A percentile compares a stretch with the other conserved stretches of the same genome.
Evolutionary conservation across 2,888 invertebrate species (phyloP).

Genomic region (Venusia cambrica): DNA sequence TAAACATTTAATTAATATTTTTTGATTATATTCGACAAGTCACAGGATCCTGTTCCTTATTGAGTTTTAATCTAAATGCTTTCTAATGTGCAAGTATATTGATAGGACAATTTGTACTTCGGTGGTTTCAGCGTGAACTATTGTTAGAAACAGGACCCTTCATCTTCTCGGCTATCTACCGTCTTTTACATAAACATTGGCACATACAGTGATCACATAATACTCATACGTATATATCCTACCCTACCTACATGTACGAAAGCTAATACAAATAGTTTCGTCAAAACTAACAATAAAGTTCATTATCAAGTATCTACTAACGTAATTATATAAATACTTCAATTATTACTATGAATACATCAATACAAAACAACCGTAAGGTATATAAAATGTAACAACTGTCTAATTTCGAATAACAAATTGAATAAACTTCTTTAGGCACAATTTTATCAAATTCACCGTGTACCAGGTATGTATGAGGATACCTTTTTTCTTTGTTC

Average conservation of each 20-base stretch:
- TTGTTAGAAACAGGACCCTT: constrained; percentile 43
- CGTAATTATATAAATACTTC: constrained; percentile 46
- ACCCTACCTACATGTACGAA: constrained; percentile 44
- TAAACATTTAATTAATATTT: constrained; percentile 40
- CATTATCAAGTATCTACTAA: constrained; percentile 54
- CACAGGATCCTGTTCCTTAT: constrained; percentile 20
- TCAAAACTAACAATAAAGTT: constrained; percentile 46
- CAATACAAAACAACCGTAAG: constrained; percentile 59
- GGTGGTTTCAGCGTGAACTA: constrained; percentile 8
- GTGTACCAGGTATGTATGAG: constrained; percentile 53
- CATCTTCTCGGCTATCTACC: constrained; percentile 44
- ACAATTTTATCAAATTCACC: constrained; percentile 59
- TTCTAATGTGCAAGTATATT: constrained; percentile 9
- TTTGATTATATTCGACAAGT: constrained; percentile 22
- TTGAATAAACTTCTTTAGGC: constrained; percentile 68
- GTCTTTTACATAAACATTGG: constrained; percentile 71
- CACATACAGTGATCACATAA: constrained; percentile 73
- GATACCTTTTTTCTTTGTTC: too few species aligned
- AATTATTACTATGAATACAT: too few species aligned
- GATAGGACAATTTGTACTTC: too few species aligned
- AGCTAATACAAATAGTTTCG: constrained; percentile 42
- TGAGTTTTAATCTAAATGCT: not conserved
- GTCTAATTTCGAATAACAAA: constrained; percentile 49
- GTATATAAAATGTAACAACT: constrained; percentile 72
- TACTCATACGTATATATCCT: constrained; percentile 53